These are phyloP conservation scores for Mizuhopecten yessoensis DNA, from an alignment of 1,140 invertebrate genomes.

Conservation along the genomic window DNA sequence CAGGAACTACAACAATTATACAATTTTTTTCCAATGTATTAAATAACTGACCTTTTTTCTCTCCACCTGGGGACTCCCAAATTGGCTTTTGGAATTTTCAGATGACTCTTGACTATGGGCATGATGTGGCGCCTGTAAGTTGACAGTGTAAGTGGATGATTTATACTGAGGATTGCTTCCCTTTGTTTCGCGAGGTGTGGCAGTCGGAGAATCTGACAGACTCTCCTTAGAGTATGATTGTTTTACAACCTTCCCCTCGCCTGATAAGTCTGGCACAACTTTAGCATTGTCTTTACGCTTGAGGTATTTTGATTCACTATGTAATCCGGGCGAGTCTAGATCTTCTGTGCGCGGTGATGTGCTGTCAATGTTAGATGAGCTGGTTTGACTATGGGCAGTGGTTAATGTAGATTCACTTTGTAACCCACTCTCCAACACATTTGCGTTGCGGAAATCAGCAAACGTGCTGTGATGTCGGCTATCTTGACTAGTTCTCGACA, in stretches of 20 bases:
- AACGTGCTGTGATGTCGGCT: constrained; percentile 73
- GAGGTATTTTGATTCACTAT: constrained; percentile 71
- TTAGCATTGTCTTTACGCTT: constrained; percentile 65
- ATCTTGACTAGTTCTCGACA: constrained; percentile 53
- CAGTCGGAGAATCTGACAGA: constrained; percentile 38
- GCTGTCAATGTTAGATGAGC: constrained; percentile 42
- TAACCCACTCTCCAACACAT: constrained; percentile 50
- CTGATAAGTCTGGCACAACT: constrained; percentile 47
- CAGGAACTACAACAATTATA: constrained; percentile 71
- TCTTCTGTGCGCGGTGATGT: constrained; percentile 58
- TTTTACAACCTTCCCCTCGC: constrained; percentile 48
- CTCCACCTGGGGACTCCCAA: constrained; percentile 67
- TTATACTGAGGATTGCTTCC: constrained; percentile 50
- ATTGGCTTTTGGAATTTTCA: constrained; percentile 46
- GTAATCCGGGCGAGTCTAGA: constrained; percentile 56
- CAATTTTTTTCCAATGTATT: background rate
- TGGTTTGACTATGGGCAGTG: constrained; percentile 35
- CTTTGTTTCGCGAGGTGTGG: constrained; percentile 50
- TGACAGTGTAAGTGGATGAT: constrained; percentile 73
- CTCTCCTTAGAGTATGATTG: constrained; percentile 22
- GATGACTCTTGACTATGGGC: constrained; percentile 32
- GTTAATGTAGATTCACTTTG: constrained; percentile 52
- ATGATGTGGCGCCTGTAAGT: constrained; percentile 69
- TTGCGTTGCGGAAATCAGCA: constrained; percentile 72
- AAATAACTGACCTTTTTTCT: constrained; percentile 71